These are phyloP conservation scores for Chelidonichthys spinosus DNA, from an alignment of 2,797 vertebrate genomes.

Conservation along the genomic window DNA sequence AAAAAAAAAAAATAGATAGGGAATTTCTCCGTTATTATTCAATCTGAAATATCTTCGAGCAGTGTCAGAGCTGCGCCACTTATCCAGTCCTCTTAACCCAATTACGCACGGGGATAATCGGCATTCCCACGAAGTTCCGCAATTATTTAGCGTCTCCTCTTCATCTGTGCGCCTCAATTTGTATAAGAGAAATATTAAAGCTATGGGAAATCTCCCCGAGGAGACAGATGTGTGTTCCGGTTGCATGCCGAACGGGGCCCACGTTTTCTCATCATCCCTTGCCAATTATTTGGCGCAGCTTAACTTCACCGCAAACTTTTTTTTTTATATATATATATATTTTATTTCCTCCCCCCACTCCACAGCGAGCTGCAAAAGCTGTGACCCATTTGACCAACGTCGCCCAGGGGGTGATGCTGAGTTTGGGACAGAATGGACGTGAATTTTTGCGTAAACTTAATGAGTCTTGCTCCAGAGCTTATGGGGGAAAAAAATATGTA, in stretches of 20 bases:
- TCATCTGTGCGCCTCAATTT: conserved; percentile 7
- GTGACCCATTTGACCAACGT: conserved; percentile 43
- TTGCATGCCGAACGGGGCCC: conserved; percentile 43
- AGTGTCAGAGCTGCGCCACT: conserved; percentile 1
- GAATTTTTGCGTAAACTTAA: neutral
- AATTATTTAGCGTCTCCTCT: conserved; percentile 15
- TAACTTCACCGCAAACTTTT: conserved; percentile 7
- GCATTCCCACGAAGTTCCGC: conserved; percentile 19
- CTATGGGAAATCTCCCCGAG: conserved; percentile 18
- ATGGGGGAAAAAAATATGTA: neutral
- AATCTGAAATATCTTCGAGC: conserved; percentile 31
- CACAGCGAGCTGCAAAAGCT: conserved; percentile 18
- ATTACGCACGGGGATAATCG: conserved; percentile 41
- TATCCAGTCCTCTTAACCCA: conserved; percentile 5
- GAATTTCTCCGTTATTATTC: conserved; percentile 5
- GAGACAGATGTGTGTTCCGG: conserved; percentile 39
- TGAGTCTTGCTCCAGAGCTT: neutral
- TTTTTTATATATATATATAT: no score
- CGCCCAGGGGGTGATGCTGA: conserved; percentile 30
- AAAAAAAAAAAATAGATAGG: no score
- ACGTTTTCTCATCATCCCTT: conserved; percentile 31
- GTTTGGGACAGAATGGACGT: conserved; percentile 11
- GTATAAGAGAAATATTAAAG: conserved; percentile 7
- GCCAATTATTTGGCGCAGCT: conserved; percentile 50
- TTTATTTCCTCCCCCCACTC: no score